Evolutionary conservation across 2,113 vertebrate genomes (phyloP).

Genomic region (Nesoenas mayeri): DNA sequence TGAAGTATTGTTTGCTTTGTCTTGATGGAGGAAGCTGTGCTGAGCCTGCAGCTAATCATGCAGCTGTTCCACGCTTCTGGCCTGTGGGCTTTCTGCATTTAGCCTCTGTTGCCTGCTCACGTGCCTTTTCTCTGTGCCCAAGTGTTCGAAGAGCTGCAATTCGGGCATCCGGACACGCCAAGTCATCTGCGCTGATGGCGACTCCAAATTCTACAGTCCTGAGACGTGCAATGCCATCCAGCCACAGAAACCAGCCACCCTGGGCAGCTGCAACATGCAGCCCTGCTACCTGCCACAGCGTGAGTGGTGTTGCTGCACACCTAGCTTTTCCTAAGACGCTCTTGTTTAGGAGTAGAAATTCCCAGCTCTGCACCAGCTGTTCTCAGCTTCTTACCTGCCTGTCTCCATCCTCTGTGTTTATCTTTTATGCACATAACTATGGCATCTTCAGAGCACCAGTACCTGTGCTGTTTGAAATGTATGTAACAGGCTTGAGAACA

Average conservation of each 20-base stretch:
- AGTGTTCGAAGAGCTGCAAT: constrained; percentile 92
- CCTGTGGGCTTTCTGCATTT: background rate
- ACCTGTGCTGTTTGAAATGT: background rate
- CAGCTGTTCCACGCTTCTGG: background rate
- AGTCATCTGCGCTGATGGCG: constrained; percentile 84
- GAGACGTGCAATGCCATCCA: constrained; percentile 74
- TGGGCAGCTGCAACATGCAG: constrained; percentile 89
- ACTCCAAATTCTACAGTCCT: constrained; percentile 78
- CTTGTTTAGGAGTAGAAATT: background rate
- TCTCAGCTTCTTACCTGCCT: background rate
- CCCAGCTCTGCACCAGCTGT: background rate
- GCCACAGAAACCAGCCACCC: constrained; percentile 74
- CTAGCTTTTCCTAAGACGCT: background rate
- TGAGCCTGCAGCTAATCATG: background rate
- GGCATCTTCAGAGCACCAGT: background rate
- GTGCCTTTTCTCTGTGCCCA: background rate
- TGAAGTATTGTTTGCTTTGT: background rate
- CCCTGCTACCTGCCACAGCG: constrained; percentile 85
- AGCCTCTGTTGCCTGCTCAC: background rate
- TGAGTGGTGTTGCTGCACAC: constrained; percentile 64
- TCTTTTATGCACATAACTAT: background rate
- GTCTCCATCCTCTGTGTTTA: background rate
- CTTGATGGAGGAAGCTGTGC: constrained; percentile 4
- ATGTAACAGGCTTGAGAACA: background rate
- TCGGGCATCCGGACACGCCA: constrained; percentile 86